Conservation (phyloP, 1,140 invertebrate species). For the Zophobas atratus region DNA sequence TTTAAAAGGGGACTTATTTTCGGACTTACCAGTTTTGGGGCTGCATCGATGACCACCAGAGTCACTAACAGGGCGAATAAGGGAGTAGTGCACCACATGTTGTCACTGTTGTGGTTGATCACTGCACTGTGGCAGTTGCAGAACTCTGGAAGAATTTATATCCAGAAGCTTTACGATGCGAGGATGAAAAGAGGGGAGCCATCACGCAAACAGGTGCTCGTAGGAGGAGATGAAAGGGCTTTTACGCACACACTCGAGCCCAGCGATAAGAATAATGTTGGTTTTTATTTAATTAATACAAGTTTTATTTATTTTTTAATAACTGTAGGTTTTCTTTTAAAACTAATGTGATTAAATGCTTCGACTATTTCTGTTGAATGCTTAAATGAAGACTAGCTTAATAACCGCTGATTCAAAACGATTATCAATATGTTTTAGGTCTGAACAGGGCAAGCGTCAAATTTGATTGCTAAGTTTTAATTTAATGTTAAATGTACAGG, state of each 20-base stretch:
- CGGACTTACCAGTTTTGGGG: conserved; percentile 34
- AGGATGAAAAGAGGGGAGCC: conserved; percentile 2
- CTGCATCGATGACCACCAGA: conserved; percentile 15
- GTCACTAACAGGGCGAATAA: conserved; percentile 9
- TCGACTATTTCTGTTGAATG: too few relatives aligned
- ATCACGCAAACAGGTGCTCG: conserved; percentile 15
- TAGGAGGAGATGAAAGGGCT: conserved; percentile 24
- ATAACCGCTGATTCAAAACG: too few relatives aligned
- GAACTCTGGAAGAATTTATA: conserved; percentile 25
- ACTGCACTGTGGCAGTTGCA: background rate
- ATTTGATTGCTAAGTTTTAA: too few relatives aligned
- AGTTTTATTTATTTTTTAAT: background rate
- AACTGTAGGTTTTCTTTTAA: too few relatives aligned
- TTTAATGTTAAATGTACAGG: too few relatives aligned
- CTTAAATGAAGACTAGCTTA: too few relatives aligned
- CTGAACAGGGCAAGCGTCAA: too few relatives aligned
- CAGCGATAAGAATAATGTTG: background rate
- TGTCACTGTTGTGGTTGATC: background rate
- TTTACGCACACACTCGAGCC: conserved; percentile 17
- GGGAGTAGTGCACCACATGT: conserved; percentile 12
- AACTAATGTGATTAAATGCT: too few relatives aligned
- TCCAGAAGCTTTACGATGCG: background rate
- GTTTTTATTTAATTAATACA: background rate
- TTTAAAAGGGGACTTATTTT: background rate
- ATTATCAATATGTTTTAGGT: too few relatives aligned